Evolutionary conservation across 2,888 invertebrate genomes (phyloP).

Genomic region (Hydrotaea diabolus): DNA sequence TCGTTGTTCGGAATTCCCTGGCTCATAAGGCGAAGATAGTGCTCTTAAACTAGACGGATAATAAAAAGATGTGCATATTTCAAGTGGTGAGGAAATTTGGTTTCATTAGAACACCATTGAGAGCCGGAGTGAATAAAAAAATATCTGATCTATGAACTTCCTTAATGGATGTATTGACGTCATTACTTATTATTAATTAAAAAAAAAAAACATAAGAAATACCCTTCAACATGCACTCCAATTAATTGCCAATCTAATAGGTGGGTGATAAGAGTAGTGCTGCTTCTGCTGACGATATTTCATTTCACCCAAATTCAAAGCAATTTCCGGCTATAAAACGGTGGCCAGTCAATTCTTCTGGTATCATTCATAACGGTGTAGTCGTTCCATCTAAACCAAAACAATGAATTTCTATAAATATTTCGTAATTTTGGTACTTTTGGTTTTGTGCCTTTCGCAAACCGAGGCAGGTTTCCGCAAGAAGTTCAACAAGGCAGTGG

Average conservation of each 20-base stretch:
- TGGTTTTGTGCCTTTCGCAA: constrained; percentile 60
- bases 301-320: not conserved
- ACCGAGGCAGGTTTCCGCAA: constrained; percentile 63
- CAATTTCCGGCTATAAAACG: constrained; percentile 7
- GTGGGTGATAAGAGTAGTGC: constrained; percentile 42
- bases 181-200: constrained; percentile 9
- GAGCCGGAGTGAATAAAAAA: no score
- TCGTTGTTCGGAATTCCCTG: no score
- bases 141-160: no score
- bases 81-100: no score
- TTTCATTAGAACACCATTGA: no score
- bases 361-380: not conserved
- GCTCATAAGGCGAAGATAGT: no score
- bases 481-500: constrained; percentile 59
- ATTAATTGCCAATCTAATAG: constrained; percentile 28
- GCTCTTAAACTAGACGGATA: no score
- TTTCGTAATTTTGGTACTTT: constrained; percentile 48
- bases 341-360: not conserved
- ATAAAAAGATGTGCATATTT: no score
- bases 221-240: constrained; percentile 27
- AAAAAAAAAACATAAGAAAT: not conserved
- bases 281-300: not conserved
- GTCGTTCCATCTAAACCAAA: not conserved
- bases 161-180: not conserved
- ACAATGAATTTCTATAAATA: constrained; percentile 67